Evolutionary conservation across 1,140 invertebrate species (phyloP), one percentile per base, ranked within the genome.

Genomic region (Limonius californicus): DNA sequence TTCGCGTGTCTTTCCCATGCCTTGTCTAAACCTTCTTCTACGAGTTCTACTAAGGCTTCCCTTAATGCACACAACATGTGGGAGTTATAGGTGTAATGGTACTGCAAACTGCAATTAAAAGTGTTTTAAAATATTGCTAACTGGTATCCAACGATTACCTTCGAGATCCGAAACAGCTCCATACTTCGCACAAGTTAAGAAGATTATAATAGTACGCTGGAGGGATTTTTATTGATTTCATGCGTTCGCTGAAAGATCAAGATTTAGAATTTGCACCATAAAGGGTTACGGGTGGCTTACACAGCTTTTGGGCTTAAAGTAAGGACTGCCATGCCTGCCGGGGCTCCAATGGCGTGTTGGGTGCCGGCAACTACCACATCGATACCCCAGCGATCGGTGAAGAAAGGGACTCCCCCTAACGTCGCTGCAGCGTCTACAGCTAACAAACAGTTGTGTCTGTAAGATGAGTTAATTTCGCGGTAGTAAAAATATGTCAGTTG

Each of bases 371-470:
- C 95, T 1, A 89, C 81, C 35, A 83, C 90, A 76, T 97, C 93
- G 30, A 96, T 78, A 45, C 81, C 83, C 88, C 89, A 90, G 35
- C 84, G 80, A 74, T 96, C 93, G 80, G 87, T 86, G 64, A 82
- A 84, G 68, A 96, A 85, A 1, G 89, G 87, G 2, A 85, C 86
- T 14, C 85, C 90, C 0, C 86, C 89, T 16, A 94, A 69, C 0
- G 92, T 91, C 8, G 91, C 92, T 0, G 95, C 93, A 0, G 87
- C 84, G 72, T 97, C 93, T 0, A 95, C 92, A 18, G 91, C 79
- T 18, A 95, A 75, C 2, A 95, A 77, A 63, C 83, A 81, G 30
- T 84, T 82, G 72, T 91, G 85, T 65, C 85, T 87, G n/a, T n/a
- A n/a, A n/a, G n/a, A n/a, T n/a, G n/a, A n/a, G n/a, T n/a, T n/a